A percentile compares a stretch with the other conserved stretches of the same genome.
Evolutionary conservation across 2,113 vertebrate species (phyloP).

Genomic region (Gallinago paraguaiae): DNA sequence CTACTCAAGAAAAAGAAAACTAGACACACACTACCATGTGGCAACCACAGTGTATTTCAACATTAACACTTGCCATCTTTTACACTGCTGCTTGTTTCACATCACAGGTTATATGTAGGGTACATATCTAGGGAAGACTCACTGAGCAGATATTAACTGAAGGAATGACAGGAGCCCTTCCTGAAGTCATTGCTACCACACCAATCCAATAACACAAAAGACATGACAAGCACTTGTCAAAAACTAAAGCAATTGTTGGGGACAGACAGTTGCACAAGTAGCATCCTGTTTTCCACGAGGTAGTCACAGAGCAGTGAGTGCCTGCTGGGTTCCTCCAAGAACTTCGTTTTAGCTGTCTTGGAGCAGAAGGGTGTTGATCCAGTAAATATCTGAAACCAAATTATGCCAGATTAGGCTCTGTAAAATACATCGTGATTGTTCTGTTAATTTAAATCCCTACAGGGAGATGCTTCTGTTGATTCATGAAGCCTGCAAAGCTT

Average conservation of each 20-base stretch:
- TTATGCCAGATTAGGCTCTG: slow-evolving; percentile 44
- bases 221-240: neutral
- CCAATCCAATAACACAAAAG: neutral
- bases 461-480: slow-evolving; percentile 38
- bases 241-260: neutral
- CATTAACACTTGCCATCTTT: neutral
- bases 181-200: neutral
- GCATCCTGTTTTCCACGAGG: neutral
- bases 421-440: slow-evolving; percentile 35
- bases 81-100: neutral
- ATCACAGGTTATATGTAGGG: neutral
- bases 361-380: neutral
- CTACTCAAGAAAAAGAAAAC: neutral
- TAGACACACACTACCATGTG: neutral
- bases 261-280: neutral
- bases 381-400: slow-evolving; percentile 30
- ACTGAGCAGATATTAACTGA: neutral
- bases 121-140: neutral
- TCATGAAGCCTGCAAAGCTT: neutral
- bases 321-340: neutral
- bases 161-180: neutral
- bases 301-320: neutral
- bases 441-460: slow-evolving; percentile 51
- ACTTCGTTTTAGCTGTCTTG: neutral
- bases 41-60: neutral